Conservation (phyloP, 2,888 invertebrate species). For the Plagiodera versicolora region DNA sequence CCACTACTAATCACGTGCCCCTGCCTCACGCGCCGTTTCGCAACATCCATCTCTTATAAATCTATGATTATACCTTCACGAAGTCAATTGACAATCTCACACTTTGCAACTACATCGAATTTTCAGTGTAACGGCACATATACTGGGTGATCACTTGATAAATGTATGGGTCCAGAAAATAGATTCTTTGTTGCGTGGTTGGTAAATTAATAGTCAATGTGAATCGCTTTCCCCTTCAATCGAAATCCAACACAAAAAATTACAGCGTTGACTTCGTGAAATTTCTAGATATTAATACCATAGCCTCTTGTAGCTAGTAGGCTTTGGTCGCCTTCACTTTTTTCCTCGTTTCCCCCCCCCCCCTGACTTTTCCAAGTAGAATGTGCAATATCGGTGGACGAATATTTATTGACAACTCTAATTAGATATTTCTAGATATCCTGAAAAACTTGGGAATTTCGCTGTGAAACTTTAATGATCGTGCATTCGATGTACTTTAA, state of each 20-base stretch:
- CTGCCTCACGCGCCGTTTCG: too few relatives aligned
- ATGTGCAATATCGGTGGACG: background rate
- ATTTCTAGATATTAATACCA: background rate
- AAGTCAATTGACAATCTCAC: constrained; percentile 16
- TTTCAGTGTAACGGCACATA: background rate
- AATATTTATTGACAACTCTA: background rate
- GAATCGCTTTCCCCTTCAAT: too few relatives aligned
- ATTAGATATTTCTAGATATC: background rate
- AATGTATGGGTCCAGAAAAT: too few relatives aligned
- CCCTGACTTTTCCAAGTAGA: background rate
- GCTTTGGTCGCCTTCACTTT: background rate
- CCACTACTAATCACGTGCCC: too few relatives aligned
- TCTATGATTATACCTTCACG: constrained; percentile 5
- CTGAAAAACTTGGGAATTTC: too few relatives aligned
- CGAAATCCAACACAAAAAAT: too few relatives aligned
- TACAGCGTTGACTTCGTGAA: background rate
- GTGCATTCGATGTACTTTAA: background rate
- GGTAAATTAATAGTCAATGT: too few relatives aligned
- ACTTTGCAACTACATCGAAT: background rate
- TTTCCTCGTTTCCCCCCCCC: background rate
- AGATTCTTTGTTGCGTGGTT: too few relatives aligned
- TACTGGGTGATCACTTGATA: too few relatives aligned
- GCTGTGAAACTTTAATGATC: background rate
- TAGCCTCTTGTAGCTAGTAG: background rate
- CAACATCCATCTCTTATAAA: too few relatives aligned